Evolutionary conservation across 2,113 vertebrate species (phyloP).

Genomic region (Saguinus midas): DNA sequence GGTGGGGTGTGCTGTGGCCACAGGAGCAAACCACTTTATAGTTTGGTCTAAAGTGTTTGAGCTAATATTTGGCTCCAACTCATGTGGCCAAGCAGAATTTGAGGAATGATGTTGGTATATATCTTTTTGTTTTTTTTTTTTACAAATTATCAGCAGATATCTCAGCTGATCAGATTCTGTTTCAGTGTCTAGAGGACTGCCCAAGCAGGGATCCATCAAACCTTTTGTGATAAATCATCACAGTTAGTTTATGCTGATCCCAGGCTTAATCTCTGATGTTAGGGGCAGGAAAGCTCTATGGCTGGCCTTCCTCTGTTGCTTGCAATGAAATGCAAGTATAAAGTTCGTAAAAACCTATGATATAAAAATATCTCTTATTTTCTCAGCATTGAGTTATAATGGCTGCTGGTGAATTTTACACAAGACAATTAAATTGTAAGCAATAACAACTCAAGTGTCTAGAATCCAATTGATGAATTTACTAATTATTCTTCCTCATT

Average conservation of each 20-base stretch:
- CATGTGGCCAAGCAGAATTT: not conserved
- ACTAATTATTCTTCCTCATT: not conserved
- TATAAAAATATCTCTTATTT: not conserved
- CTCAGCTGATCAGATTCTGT: not conserved
- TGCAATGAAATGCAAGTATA: not conserved
- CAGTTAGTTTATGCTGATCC: no score
- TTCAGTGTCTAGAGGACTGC: not conserved
- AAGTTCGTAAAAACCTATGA: not conserved
- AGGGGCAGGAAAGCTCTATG: not conserved
- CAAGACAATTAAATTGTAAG: not conserved
- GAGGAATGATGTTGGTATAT: not conserved
- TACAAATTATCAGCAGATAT: not conserved
- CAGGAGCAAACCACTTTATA: not conserved
- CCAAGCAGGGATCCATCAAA: not conserved
- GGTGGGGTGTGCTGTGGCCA: not conserved
- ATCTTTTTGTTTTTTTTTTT: not conserved
- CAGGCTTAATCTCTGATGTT: not conserved
- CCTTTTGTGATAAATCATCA: accelerated
- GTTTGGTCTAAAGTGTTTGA: not conserved
- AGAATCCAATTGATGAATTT: not conserved
- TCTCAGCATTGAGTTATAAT: not conserved
- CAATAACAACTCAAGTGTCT: not conserved
- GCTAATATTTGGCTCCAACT: not conserved
- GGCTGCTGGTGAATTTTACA: not conserved
- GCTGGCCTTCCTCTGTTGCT: not conserved